These are phyloP conservation scores for Lamellibrachia columna DNA, from an alignment of 2,888 invertebrate genomes.

Conservation along the genomic window DNA sequence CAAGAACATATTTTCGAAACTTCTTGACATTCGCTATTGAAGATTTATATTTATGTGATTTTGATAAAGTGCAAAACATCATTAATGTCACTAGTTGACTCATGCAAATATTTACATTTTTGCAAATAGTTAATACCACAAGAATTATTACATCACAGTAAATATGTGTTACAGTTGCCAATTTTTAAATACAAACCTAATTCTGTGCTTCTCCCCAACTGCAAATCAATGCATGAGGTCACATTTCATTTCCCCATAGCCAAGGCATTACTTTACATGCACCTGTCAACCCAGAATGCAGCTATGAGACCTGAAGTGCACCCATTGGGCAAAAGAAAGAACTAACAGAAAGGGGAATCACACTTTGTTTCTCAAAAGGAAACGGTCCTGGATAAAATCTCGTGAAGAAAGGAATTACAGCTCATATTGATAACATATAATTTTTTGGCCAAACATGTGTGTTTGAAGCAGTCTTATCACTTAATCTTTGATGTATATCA, in stretches of 20 bases:
- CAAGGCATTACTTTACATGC: background rate
- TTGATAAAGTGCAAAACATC: background rate
- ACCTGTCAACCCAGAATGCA: background rate
- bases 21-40: background rate
- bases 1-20: background rate
- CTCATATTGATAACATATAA: background rate
- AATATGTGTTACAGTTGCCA: too few species aligned
- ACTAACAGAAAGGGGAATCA: too few species aligned
- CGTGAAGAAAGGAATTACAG: too few species aligned
- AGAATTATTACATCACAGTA: too few species aligned
- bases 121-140: too few species aligned
- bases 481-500: background rate
- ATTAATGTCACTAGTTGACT: background rate
- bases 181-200: too few species aligned
- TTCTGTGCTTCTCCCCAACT: background rate
- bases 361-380: background rate
- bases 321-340: background rate
- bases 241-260: too few species aligned
- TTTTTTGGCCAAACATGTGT: background rate
- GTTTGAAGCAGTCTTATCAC: background rate
- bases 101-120: too few species aligned
- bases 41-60: background rate
- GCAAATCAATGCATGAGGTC: background rate
- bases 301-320: background rate
- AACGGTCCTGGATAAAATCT: background rate